Percentiles rank a stretch among this genome's conserved stretches.
phyloP scores from a whole-genome alignment of 1,140 invertebrate species.

The silkworm (Bombyx mori) region ASM3026992v2 NC_085119.1:5893501-5894000 shows the following conservation, averaged over 20 bases:
- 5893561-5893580: too few relatives aligned
- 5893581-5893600: too few relatives aligned
- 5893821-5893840: slow-evolving; percentile 55
- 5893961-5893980: not conserved
- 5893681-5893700: slow-evolving; percentile 3
- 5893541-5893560: too few relatives aligned
- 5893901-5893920: slow-evolving; percentile 2
- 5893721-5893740: slow-evolving; percentile 16
- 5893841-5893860: slow-evolving; percentile 39
- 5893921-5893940: slow-evolving; percentile 1
- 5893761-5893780: slow-evolving; percentile 68
- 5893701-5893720: slow-evolving; percentile 1
- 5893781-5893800: slow-evolving; percentile 62
- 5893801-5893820: slow-evolving; percentile 45
- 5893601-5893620: too few relatives aligned
- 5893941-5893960: too few relatives aligned
- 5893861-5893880: slow-evolving; percentile 47
- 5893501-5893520: too few relatives aligned
- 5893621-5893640: too few relatives aligned
- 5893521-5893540: too few relatives aligned
- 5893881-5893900: slow-evolving; percentile 27
- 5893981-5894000: too few relatives aligned
- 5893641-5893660: too few relatives aligned
- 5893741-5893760: slow-evolving; percentile 47
- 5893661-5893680: not conserved